Evolutionary conservation across 1,140 invertebrate species (phyloP).

Genomic region (Charaxes varanes): DNA sequence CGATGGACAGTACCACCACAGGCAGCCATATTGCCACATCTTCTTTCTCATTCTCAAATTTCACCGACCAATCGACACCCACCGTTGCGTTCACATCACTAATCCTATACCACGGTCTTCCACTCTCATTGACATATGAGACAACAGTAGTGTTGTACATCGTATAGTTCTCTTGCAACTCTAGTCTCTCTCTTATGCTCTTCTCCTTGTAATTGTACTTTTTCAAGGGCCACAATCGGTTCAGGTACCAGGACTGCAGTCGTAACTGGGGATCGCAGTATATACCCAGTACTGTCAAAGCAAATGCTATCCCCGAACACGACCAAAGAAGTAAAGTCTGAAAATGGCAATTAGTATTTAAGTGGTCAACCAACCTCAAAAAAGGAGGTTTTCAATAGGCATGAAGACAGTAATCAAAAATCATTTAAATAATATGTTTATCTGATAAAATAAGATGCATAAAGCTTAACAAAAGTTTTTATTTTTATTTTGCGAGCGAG

Average conservation of each 20-base stretch:
- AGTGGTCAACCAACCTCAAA: no score
- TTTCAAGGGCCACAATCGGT: conserved; percentile 42
- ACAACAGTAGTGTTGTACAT: conserved; percentile 26
- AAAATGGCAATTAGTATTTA: conserved; percentile 24
- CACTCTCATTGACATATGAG: conserved; percentile 17
- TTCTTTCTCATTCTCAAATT: conserved; percentile 24
- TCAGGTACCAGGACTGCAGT: conserved; percentile 46
- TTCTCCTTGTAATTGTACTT: conserved; percentile 34
- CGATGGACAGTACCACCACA: conserved; percentile 42
- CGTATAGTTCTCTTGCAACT: conserved; percentile 26
- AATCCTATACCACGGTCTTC: conserved; percentile 29
- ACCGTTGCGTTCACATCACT: conserved; percentile 20
- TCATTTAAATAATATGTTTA: no score
- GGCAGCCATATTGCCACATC: conserved; percentile 43
- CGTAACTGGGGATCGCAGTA: conserved; percentile 60
- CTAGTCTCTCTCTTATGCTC: conserved; percentile 28
- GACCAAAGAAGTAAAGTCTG: conserved; percentile 59
- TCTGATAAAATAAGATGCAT: no score
- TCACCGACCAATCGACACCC: conserved; percentile 20
- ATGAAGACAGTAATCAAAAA: no score
- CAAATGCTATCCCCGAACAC: conserved; percentile 56
- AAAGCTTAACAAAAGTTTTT: no score
- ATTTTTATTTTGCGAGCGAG: no score
- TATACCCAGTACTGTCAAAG: conserved; percentile 46
- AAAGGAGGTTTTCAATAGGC: no score